These are phyloP conservation scores for Clarias pachynema DNA, from an alignment of 2,797 vertebrate genomes.

Conservation along the genomic window DNA sequence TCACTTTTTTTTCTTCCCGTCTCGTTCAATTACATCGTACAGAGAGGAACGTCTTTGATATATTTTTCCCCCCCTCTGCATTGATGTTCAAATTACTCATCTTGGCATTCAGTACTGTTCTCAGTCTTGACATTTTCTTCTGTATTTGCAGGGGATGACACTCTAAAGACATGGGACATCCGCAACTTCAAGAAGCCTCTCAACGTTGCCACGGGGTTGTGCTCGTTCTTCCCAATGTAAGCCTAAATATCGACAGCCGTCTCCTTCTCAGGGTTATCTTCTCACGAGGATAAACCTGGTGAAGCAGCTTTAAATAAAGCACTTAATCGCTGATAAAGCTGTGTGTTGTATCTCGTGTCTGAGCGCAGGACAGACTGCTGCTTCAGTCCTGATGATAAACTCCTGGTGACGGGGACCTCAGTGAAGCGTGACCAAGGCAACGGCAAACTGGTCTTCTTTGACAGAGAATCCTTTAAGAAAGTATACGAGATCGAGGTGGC, in stretches of 20 bases:
- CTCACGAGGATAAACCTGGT: neutral
- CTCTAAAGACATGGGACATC: constrained; percentile 94
- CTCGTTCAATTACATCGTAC: constrained; percentile 11
- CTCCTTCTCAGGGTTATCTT: neutral
- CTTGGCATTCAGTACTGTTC: constrained; percentile 10
- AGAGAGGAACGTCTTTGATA: constrained; percentile 34
- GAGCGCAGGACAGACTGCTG: constrained; percentile 91
- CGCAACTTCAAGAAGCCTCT: constrained; percentile 92
- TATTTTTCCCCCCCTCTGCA: neutral
- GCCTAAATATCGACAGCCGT: constrained; percentile 44
- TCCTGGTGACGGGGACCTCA: constrained; percentile 92
- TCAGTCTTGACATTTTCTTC: constrained; percentile 12
- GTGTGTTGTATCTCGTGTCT: neutral
- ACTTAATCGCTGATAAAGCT: constrained; percentile 3
- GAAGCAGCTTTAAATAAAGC: constrained; percentile 14
- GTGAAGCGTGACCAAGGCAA: constrained; percentile 88
- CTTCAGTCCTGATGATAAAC: constrained; percentile 95
- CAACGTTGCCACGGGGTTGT: constrained; percentile 80
- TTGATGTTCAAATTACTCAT: constrained; percentile 38
- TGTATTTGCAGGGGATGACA: constrained; percentile 87
- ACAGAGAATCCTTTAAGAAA: constrained; percentile 84
- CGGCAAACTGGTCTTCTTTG: constrained; percentile 91
- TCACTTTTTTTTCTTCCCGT: neutral
- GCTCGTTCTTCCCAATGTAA: constrained; percentile 92
- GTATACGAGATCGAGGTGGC: constrained; percentile 93